Evolutionary conservation across 2,113 vertebrate genomes (phyloP).

Genomic region (Dromaius novaehollandiae): DNA sequence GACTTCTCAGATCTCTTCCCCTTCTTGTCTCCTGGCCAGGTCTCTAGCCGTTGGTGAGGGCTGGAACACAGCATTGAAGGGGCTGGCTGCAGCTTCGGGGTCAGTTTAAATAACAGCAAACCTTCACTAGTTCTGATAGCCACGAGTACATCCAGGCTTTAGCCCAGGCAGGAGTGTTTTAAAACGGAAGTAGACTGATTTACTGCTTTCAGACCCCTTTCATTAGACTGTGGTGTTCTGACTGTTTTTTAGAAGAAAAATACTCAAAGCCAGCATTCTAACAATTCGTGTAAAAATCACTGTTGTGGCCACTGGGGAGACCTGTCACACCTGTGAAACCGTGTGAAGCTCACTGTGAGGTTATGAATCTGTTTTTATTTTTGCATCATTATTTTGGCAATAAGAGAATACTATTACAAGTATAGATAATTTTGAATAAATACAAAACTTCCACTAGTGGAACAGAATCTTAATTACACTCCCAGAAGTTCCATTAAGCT

Average conservation of each 20-base stretch:
- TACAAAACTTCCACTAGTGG: not conserved
- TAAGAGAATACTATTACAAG: not conserved
- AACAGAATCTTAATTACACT: not conserved
- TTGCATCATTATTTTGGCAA: not conserved
- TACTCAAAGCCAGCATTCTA: not conserved
- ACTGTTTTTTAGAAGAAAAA: not conserved
- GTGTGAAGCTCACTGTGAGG: fast-evolving
- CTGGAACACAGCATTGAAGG: fast-evolving
- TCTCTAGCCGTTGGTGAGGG: not conserved
- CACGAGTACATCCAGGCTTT: not conserved
- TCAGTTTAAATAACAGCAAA: not conserved
- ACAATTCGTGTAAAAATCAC: fast-evolving
- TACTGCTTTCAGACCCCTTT: not conserved
- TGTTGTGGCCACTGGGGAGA: not conserved
- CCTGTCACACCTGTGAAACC: fast-evolving
- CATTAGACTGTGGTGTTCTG: not conserved
- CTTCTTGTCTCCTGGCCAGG: not conserved
- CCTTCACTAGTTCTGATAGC: not conserved
- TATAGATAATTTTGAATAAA: not conserved
- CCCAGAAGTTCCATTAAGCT: not conserved
- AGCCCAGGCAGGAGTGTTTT: not conserved
- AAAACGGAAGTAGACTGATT: not conserved
- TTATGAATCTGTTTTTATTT: not conserved
- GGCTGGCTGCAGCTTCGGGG: not conserved
- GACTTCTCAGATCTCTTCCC: not conserved